Base-by-base conservation (phyloP, 2,888 invertebrate species). In the Microctonus hyperodae region DNA sequence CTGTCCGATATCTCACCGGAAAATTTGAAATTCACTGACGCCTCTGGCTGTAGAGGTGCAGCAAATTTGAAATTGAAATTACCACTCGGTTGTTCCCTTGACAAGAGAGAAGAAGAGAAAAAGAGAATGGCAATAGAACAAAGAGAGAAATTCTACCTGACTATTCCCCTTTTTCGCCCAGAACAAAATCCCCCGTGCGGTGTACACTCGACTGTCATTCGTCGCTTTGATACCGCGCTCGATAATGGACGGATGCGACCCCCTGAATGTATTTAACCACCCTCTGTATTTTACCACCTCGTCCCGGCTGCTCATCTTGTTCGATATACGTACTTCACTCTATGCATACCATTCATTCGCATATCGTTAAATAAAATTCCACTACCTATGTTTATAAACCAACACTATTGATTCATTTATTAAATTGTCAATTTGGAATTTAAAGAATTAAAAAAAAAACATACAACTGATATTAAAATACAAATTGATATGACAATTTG, bases 51-150 rank as follows among this genome's bases (percentile, higher is more conserved):
- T 53, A 33, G 35, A 59, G 59, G 53, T 28, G 65, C 59, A 31
- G 64, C 48, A 70, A 69, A 72, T 71, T 71, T 71, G 48, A 66
- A 72, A 72, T 71, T 70, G 68, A 71, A 71, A 72, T 72, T 65
- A 59, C 56, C 64, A 40, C 59, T 58, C 61, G 48, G 50, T 33
- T 51, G 35, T 66, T 64, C 40, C 50, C 61, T 66, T 55, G 69
- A 65, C 67, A 22, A 62, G 61, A 57, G 60, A 44, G 59, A 63
- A 69, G 56, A 25, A 22, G 58, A 40, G 23, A 13, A 23, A 58
- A 10, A 22, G 58, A 40, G 37, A 25, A 22, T 11, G 20, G 40
- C 62, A 66, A 48, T 20, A 25, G 58, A 48, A 63, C 51, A 37
- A 59, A 13, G 35, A 25, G 35, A 25, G 16, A 23, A 55, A 28